These are phyloP conservation scores for Procambarus virginalis DNA, from an alignment of 1,140 invertebrate species.

Conservation along the genomic window DNA sequence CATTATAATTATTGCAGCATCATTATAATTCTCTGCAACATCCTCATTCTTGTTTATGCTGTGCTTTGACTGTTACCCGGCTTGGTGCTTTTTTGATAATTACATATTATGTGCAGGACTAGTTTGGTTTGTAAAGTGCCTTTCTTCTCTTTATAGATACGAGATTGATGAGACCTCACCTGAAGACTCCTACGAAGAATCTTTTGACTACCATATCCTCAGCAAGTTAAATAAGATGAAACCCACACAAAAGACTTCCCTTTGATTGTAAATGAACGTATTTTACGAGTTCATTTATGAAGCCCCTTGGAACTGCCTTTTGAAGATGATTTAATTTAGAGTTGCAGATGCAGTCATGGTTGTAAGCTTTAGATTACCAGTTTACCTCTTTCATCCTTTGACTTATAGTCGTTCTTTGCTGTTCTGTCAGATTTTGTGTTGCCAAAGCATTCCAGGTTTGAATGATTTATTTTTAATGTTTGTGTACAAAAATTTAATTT, in stretches of 20 bases:
- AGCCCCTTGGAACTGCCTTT: background rate
- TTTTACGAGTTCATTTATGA: background rate
- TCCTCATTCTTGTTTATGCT: no score
- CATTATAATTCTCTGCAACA: no score
- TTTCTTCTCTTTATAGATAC: constrained; percentile 76
- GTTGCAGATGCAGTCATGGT: background rate
- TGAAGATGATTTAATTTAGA: background rate
- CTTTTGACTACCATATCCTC: constrained; percentile 61
- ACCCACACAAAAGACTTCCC: constrained; percentile 55
- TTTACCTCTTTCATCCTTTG: no score
- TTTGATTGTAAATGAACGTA: constrained; percentile 11
- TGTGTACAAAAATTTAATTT: background rate
- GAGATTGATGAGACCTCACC: constrained; percentile 54
- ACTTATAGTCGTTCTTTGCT: no score
- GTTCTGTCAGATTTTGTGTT: no score
- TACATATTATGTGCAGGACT: no score
- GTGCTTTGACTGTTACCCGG: no score
- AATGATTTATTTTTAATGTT: background rate
- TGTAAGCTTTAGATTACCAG: background rate
- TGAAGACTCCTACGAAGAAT: constrained; percentile 53
- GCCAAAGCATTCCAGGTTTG: background rate
- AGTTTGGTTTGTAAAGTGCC: no score
- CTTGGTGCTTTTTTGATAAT: no score
- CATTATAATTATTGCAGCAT: no score
- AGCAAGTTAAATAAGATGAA: constrained; percentile 63